Percentiles rank a stretch among this genome's conserved stretches.
Evolutionary conservation across 1,140 invertebrate genomes (phyloP).

Genomic region (Hirudo medicinalis): DNA sequence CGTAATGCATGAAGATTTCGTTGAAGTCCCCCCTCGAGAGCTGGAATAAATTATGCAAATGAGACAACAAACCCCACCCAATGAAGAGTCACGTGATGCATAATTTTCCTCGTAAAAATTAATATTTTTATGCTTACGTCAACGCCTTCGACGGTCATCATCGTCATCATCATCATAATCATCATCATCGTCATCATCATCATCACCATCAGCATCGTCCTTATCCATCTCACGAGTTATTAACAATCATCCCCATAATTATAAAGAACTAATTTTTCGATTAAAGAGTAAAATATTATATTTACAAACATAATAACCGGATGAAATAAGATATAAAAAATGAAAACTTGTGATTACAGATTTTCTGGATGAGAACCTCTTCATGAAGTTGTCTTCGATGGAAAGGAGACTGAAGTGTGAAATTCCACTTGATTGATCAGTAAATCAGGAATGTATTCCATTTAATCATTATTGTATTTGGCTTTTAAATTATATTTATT

Average conservation of each 20-base stretch:
- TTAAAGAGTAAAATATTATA: not conserved
- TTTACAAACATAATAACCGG: not conserved
- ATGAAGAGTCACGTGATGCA: no score
- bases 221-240: not conserved
- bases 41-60: slow-evolving; percentile 5
- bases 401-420: slow-evolving; percentile 12
- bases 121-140: no score
- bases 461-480: no score
- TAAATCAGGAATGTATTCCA: no score
- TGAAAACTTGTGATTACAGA: slow-evolving; percentile 4
- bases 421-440: no score
- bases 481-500: no score
- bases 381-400: slow-evolving; percentile 17
- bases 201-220: slow-evolving; percentile 4
- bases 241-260: no score
- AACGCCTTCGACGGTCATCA: no score
- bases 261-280: no score
- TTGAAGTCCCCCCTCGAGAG: slow-evolving; percentile 15
- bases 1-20: slow-evolving; percentile 20
- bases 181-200: slow-evolving; percentile 10
- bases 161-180: no score
- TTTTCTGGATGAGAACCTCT: slow-evolving; percentile 18
- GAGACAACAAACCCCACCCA: no score
- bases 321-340: not conserved
- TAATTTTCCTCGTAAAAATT: no score